These are phyloP conservation scores for Notodonta ziczac DNA, from an alignment of 2,888 invertebrate genomes.

Conservation along the genomic window DNA sequence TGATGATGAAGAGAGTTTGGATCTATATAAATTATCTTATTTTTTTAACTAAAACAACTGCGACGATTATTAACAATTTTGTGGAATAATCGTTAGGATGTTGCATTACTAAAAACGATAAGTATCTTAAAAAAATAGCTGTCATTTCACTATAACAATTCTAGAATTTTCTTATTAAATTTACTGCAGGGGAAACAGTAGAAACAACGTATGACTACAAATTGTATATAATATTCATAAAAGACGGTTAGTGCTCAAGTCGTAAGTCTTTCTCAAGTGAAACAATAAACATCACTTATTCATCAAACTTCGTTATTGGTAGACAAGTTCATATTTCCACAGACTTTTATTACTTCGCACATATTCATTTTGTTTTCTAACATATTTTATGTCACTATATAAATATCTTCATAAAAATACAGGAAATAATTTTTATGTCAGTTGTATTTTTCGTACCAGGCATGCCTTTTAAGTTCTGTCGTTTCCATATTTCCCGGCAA, in stretches of 20 bases:
- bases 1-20: too few relatives aligned
- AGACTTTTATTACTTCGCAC: conserved; percentile 30
- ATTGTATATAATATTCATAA: background rate
- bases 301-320: conserved; percentile 30
- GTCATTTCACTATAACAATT: too few relatives aligned
- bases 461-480: too few relatives aligned
- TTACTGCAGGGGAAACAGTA: too few relatives aligned
- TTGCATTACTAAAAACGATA: too few relatives aligned
- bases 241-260: conserved; percentile 14
- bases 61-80: too few relatives aligned
- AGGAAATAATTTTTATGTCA: conserved; percentile 23
- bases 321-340: conserved; percentile 39
- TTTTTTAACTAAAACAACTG: too few relatives aligned
- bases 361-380: conserved; percentile 23
- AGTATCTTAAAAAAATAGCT: too few relatives aligned
- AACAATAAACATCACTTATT: conserved; percentile 32
- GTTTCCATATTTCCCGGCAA: too few relatives aligned
- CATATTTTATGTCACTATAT: conserved; percentile 28
- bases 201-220: background rate
- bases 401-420: conserved; percentile 31
- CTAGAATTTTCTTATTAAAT: too few relatives aligned
- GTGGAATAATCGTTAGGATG: too few relatives aligned
- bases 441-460: conserved; percentile 19
- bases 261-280: conserved; percentile 27
- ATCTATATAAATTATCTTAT: too few relatives aligned